Percentiles rank a stretch among this genome's conserved stretches.
Evolutionary conservation across 1,140 invertebrate species (phyloP).

Genomic region (Trypoxylus dichotomus): DNA sequence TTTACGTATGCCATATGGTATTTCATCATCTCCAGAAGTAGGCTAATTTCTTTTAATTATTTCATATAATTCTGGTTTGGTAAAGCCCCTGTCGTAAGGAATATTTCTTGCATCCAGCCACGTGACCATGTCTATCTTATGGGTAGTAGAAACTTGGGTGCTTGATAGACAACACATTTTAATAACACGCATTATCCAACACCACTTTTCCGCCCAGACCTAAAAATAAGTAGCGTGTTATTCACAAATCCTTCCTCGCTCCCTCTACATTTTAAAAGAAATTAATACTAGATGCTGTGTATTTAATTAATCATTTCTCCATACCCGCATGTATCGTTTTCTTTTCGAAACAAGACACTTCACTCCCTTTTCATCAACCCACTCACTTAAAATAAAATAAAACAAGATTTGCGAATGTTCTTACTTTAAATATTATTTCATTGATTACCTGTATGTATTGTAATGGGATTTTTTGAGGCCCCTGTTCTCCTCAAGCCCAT

Average conservation of each 20-base stretch:
- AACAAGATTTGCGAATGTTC: too few relatives aligned
- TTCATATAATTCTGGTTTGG: slow-evolving; percentile 29
- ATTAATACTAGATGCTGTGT: neutral
- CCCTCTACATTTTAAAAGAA: slow-evolving; percentile 31
- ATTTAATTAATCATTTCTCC: neutral
- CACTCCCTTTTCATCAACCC: slow-evolving; percentile 9
- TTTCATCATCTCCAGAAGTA: too few relatives aligned
- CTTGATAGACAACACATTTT: slow-evolving; percentile 37
- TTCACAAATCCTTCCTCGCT: slow-evolving; percentile 42
- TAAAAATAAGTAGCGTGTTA: slow-evolving; percentile 39
- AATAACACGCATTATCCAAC: slow-evolving; percentile 29
- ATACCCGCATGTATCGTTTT: slow-evolving; percentile 32
- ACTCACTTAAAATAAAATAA: too few relatives aligned
- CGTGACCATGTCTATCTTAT: slow-evolving; percentile 45
- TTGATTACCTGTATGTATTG: too few relatives aligned
- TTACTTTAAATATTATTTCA: too few relatives aligned
- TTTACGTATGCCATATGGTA: too few relatives aligned
- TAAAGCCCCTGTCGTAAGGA: neutral
- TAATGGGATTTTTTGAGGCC: too few relatives aligned
- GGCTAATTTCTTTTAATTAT: slow-evolving; percentile 26
- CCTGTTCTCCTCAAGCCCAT: too few relatives aligned
- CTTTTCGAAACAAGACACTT: slow-evolving; percentile 16
- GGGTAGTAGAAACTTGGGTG: too few relatives aligned
- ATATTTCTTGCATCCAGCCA: slow-evolving; percentile 37
- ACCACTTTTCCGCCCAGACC: slow-evolving; percentile 36